Evolutionary conservation across 2,797 vertebrate species (phyloP).

Genomic region (Prunella strophiata): DNA sequence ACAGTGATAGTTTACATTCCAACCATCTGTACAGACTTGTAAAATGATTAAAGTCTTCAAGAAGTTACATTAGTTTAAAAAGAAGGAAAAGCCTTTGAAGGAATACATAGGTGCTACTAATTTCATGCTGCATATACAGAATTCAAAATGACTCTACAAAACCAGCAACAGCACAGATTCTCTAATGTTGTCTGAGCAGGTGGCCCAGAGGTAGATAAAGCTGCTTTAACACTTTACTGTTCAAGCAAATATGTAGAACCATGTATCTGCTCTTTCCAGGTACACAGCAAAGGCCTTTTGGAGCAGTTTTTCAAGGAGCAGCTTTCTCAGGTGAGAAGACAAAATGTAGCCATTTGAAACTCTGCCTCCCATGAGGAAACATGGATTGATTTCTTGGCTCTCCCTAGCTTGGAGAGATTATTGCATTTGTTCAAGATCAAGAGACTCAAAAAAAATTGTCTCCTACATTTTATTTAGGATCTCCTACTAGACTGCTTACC

Average conservation of each 20-base stretch:
- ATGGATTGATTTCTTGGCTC: neutral
- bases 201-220: neutral
- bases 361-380: neutral
- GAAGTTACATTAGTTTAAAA: neutral
- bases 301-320: neutral
- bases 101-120: neutral
- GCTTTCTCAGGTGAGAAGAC: neutral
- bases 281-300: neutral
- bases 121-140: neutral
- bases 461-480: neutral
- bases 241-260: neutral
- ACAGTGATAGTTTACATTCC: neutral
- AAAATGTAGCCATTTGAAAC: neutral
- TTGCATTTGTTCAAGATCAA: neutral
- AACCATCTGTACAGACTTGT: neutral
- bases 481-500: neutral
- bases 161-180: neutral
- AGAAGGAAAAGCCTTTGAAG: neutral
- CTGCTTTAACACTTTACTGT: neutral
- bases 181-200: neutral
- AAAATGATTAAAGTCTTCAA: neutral
- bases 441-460: neutral
- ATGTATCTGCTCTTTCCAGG: neutral
- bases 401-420: neutral
- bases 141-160: neutral